Conservation (phyloP, 2,113 vertebrate species). For the Centropristis striata region DNA sequence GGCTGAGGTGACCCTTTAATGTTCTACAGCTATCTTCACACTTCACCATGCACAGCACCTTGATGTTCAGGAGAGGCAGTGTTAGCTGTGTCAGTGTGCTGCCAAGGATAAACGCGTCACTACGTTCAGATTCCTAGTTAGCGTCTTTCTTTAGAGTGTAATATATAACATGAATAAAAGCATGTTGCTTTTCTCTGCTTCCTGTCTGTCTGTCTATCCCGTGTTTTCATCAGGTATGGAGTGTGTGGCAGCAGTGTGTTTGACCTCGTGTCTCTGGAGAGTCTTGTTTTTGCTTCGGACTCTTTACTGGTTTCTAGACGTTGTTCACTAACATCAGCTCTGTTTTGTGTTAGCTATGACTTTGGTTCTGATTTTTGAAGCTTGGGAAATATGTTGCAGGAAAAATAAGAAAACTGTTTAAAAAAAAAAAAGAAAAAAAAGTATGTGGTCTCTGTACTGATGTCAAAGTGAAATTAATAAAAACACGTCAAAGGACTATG, state of each 20-base stretch:
- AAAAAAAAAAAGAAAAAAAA: slow-evolving; percentile 50
- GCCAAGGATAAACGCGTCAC: slow-evolving; percentile 28
- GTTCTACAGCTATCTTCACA: slow-evolving; percentile 3
- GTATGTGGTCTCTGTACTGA: slow-evolving; percentile 84
- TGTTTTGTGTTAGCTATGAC: slow-evolving; percentile 78
- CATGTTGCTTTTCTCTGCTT: slow-evolving; percentile 65
- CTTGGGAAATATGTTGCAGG: slow-evolving; percentile 64
- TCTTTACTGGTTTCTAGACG: slow-evolving; percentile 71
- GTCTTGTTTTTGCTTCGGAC: slow-evolving; percentile 54
- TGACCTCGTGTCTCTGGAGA: slow-evolving; percentile 39
- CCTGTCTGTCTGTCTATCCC: slow-evolving; percentile 28
- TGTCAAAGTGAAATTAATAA: slow-evolving; percentile 88
- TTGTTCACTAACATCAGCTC: slow-evolving; percentile 78
- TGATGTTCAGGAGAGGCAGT: slow-evolving; percentile 26
- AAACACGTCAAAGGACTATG: slow-evolving; percentile 75
- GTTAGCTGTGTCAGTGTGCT: slow-evolving; percentile 23
- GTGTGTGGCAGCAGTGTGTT: slow-evolving; percentile 55
- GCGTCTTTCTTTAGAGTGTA: slow-evolving; percentile 58
- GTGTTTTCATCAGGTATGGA: slow-evolving; percentile 53
- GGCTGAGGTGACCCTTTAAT: slow-evolving; percentile 23
- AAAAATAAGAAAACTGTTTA: slow-evolving; percentile 29
- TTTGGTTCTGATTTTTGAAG: slow-evolving; percentile 77
- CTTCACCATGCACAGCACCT: slow-evolving; percentile 9
- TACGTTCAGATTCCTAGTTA: slow-evolving; percentile 20
- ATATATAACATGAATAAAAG: slow-evolving; percentile 51